phyloP scores from a whole-genome alignment of 2,888 invertebrate genomes.

The Bedellia somnulentella region DNA sequence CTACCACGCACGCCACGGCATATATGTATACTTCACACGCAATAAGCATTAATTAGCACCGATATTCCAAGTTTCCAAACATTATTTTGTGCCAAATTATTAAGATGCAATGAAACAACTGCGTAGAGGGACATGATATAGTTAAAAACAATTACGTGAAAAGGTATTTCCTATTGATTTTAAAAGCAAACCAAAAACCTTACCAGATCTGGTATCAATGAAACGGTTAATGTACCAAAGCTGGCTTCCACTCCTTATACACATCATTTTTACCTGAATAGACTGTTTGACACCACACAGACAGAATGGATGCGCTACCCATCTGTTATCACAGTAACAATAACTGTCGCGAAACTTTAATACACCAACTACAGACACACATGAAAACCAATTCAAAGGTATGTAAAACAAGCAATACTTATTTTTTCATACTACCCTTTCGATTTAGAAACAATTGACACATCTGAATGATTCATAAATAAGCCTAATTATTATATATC shows the following conservation, averaged over 20 bases:
- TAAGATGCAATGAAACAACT: slow-evolving; percentile 50
- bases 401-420: too few relatives aligned
- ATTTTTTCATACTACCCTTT: too few relatives aligned
- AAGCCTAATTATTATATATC: too few relatives aligned
- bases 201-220: slow-evolving; percentile 41
- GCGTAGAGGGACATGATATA: slow-evolving; percentile 57
- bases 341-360: too few relatives aligned
- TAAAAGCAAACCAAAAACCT: slow-evolving; percentile 38
- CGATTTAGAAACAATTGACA: too few relatives aligned
- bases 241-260: slow-evolving; percentile 50
- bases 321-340: slow-evolving; percentile 49
- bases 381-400: too few relatives aligned
- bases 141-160: slow-evolving; percentile 59
- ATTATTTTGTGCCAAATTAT: slow-evolving; percentile 23
- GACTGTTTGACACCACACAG: slow-evolving; percentile 21
- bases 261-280: slow-evolving; percentile 38
- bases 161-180: slow-evolving; percentile 59
- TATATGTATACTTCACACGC: slow-evolving; percentile 42
- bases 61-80: slow-evolving; percentile 56
- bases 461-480: too few relatives aligned
- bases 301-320: slow-evolving; percentile 28
- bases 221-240: slow-evolving; percentile 35
- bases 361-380: too few relatives aligned
- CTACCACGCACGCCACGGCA: slow-evolving; percentile 2
- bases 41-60: slow-evolving; percentile 43